Conservation (phyloP, 1,140 invertebrate genomes). For the Brachionus plicatilis region DNA sequence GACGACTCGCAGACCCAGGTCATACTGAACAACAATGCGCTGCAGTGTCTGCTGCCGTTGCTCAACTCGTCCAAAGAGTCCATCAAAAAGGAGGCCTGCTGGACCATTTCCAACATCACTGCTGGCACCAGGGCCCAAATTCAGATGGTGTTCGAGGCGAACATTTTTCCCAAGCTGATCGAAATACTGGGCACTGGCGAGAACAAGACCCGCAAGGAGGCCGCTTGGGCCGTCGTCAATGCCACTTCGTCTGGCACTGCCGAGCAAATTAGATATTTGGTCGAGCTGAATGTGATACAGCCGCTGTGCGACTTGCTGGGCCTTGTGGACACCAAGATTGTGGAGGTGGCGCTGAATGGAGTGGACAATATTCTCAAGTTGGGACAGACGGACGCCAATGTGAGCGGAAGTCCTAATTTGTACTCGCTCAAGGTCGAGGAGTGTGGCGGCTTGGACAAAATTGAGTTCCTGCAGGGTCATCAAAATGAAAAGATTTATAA, state of each 20-base stretch:
- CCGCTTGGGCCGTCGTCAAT: slow-evolving; percentile 95
- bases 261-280: slow-evolving; percentile 72
- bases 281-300: slow-evolving; percentile 73
- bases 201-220: slow-evolving; percentile 94
- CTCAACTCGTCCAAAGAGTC: slow-evolving; percentile 70
- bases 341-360: slow-evolving; percentile 92
- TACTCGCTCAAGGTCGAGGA: slow-evolving; percentile 88
- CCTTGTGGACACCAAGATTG: slow-evolving; percentile 88
- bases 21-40: slow-evolving; percentile 69
- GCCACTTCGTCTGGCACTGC: slow-evolving; percentile 88
- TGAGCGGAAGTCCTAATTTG: slow-evolving; percentile 68
- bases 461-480: slow-evolving; percentile 86
- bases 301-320: slow-evolving; percentile 88
- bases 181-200: slow-evolving; percentile 83
- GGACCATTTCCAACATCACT: slow-evolving; percentile 96
- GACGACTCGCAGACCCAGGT: slow-evolving; percentile 95
- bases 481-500: slow-evolving; percentile 89
- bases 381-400: slow-evolving; percentile 74
- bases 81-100: slow-evolving; percentile 90
- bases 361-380: slow-evolving; percentile 89
- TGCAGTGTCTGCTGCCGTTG: slow-evolving; percentile 76
- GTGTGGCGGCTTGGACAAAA: slow-evolving; percentile 73
- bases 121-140: slow-evolving; percentile 90
- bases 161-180: slow-evolving; percentile 86
- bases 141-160: slow-evolving; percentile 86